These are phyloP conservation scores for Yponomeuta cagnagella DNA, from an alignment of 2,888 invertebrate genomes.

Conservation along the genomic window DNA sequence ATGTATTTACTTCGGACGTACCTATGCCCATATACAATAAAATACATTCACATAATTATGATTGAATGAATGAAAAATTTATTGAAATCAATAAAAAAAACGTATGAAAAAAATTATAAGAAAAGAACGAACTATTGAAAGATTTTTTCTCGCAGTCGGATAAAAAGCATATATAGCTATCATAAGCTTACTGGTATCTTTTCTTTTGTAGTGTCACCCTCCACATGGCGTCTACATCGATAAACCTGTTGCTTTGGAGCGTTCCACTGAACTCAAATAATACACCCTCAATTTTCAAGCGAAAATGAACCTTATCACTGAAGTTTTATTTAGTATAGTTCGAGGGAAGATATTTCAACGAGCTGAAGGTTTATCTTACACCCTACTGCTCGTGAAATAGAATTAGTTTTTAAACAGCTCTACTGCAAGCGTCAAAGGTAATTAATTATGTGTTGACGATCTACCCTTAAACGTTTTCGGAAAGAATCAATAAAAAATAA, in stretches of 20 bases:
- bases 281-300: constrained; percentile 13
- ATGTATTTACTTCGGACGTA: too few relatives aligned
- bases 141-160: too few relatives aligned
- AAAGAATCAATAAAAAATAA: too few relatives aligned
- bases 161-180: neutral
- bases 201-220: neutral
- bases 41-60: too few relatives aligned
- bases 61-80: too few relatives aligned
- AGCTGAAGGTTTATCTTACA: constrained; percentile 22
- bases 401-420: constrained; percentile 16
- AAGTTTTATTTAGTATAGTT: constrained; percentile 24
- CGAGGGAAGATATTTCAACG: neutral
- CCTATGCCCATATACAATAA: too few relatives aligned
- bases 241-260: constrained; percentile 48
- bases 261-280: constrained; percentile 48
- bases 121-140: too few relatives aligned
- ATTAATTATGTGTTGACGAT: neutral
- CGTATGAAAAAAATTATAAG: too few relatives aligned
- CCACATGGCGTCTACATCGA: constrained; percentile 52
- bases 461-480: neutral
- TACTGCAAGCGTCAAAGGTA: neutral
- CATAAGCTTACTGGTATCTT: neutral
- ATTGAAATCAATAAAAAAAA: too few relatives aligned
- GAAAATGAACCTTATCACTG: constrained; percentile 25
- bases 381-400: constrained; percentile 31